Conservation (phyloP, 2,113 vertebrate genomes). For the Malurus cyaneus region DNA sequence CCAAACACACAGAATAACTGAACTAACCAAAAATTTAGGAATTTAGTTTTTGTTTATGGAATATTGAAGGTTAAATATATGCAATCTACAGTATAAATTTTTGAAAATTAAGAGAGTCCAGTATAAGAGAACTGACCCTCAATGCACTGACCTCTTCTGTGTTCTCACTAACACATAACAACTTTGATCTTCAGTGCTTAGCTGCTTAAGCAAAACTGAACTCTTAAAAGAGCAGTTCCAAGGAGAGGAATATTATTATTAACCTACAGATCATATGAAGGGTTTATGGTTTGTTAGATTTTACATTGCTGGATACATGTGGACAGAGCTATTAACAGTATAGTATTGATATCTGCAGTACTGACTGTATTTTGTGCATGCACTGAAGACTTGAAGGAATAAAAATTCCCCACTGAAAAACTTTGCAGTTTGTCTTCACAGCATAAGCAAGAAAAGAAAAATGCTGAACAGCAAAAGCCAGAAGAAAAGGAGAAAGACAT, state of each 20-base stretch:
- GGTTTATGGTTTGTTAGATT: neutral
- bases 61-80: neutral
- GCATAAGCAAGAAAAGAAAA: neutral
- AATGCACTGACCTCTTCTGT: neutral
- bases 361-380: neutral
- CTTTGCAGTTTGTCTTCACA: neutral
- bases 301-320: neutral
- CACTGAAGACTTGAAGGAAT: neutral
- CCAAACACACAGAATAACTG: neutral
- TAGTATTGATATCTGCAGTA: neutral
- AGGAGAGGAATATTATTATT: neutral
- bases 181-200: neutral
- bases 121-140: fast-evolving
- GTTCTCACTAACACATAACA: neutral
- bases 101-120: neutral
- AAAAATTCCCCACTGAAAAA: neutral
- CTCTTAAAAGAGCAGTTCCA: neutral
- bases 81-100: neutral
- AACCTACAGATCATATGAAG: neutral
- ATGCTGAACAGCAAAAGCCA: neutral
- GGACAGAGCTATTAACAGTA: neutral
- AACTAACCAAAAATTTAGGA: neutral
- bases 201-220: neutral
- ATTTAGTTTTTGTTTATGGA: neutral
- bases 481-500: neutral